phyloP scores from a whole-genome alignment of 2,113 vertebrate genomes.

The Serranochromis macrocephalus region DNA sequence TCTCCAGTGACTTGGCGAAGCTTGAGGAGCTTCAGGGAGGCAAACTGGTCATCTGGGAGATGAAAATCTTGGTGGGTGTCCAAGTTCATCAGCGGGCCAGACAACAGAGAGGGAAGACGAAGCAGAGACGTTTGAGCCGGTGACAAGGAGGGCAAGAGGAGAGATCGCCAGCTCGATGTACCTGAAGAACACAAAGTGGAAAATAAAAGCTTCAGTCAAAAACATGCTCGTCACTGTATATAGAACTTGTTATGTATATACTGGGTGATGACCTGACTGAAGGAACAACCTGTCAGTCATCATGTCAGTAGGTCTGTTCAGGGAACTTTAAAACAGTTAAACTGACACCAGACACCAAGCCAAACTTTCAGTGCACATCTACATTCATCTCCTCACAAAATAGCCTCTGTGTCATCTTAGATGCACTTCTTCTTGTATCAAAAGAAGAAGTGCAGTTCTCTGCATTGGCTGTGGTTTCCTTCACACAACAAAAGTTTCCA shows the following conservation, averaged over 20 bases:
- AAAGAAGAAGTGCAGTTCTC: not conserved
- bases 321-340: not conserved
- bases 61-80: constrained; percentile 51
- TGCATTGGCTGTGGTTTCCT: not conserved
- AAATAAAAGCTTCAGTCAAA: not conserved
- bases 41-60: constrained; percentile 62
- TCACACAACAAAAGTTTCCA: not conserved
- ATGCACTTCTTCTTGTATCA: not conserved
- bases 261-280: not conserved
- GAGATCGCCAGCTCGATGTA: not conserved
- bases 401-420: not conserved
- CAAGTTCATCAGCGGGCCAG: not conserved
- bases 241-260: not conserved
- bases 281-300: not conserved
- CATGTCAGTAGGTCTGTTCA: not conserved
- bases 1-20: constrained; percentile 16
- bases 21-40: constrained; percentile 55
- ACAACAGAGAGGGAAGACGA: not conserved
- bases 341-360: not conserved
- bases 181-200: not conserved
- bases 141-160: constrained; percentile 30
- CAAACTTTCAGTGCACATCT: not conserved
- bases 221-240: not conserved
- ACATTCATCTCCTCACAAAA: not conserved
- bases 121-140: not conserved